Conservation (phyloP, 1,140 invertebrate genomes). For the Panonychus citri region DNA sequence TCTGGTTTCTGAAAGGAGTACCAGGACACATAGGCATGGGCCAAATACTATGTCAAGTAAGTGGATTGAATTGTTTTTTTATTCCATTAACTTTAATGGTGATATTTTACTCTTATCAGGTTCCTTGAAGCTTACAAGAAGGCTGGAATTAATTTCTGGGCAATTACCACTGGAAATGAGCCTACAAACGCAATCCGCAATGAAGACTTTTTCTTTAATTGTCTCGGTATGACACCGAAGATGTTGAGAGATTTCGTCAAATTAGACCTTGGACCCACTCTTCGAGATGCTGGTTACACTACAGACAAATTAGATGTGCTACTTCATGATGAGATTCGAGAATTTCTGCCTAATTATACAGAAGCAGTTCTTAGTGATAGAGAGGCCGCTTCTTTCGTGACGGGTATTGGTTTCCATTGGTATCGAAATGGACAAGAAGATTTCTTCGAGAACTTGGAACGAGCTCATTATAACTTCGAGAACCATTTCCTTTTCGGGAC, state of each 20-base stretch:
- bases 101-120: constrained; percentile 17
- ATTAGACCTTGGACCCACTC: not conserved
- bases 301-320: constrained; percentile 10
- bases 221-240: not conserved
- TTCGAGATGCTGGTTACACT: constrained; percentile 20
- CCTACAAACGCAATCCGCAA: constrained; percentile 17
- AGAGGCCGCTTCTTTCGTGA: constrained; percentile 5
- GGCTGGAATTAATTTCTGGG: constrained; percentile 32
- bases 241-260: constrained; percentile 3
- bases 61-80: not conserved
- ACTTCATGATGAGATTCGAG: constrained; percentile 1
- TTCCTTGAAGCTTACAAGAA: constrained; percentile 34
- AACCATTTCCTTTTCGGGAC: constrained; percentile 41
- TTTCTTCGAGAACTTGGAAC: constrained; percentile 18
- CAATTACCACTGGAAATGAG: constrained; percentile 35
- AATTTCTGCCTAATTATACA: not conserved
- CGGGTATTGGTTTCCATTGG: constrained; percentile 38
- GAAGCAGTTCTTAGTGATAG: constrained; percentile 4
- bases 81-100: not conserved
- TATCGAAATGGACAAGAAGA: constrained; percentile 21
- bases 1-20: constrained; percentile 1
- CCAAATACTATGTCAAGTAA: constrained; percentile 37
- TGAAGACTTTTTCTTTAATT: not conserved
- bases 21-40: constrained; percentile 28
- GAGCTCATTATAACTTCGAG: constrained; percentile 27